A percentile compares a stretch with the other conserved stretches of the same genome.
Conservation (phyloP, 2,797 vertebrate genomes). For the Ambastaia sidthimunki region DNA sequence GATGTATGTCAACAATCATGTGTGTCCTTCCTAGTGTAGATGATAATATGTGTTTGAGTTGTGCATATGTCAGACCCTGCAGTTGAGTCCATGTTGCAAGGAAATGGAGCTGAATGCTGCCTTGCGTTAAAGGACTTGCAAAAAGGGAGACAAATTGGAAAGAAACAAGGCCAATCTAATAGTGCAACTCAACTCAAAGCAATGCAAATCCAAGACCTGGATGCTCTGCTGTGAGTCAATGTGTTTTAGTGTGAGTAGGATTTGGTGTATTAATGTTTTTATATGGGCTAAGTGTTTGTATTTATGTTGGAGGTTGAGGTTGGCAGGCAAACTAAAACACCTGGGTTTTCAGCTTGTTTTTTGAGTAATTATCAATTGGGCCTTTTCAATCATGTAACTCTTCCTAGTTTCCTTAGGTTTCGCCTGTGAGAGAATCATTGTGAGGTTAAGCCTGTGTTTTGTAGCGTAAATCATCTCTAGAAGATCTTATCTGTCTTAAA, state of each 20-base stretch:
- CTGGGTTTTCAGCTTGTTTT: conserved; percentile 49
- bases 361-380: conserved; percentile 50
- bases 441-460: conserved; percentile 34
- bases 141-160: conserved; percentile 77
- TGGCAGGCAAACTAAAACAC: conserved; percentile 52
- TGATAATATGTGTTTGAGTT: conserved; percentile 1
- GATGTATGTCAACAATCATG: conserved; percentile 2
- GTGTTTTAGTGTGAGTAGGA: conserved; percentile 52
- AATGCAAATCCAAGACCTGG: conserved; percentile 74
- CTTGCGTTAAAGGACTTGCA: conserved; percentile 67
- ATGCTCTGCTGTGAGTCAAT: conserved; percentile 75
- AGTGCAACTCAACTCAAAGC: conserved; percentile 76
- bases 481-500: conserved; percentile 19
- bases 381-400: conserved; percentile 54
- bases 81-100: conserved; percentile 72
- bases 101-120: conserved; percentile 74
- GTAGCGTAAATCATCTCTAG: conserved; percentile 19
- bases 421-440: conserved; percentile 33
- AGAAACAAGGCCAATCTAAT: conserved; percentile 77
- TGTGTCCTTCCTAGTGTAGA: background rate
- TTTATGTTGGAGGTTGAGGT: conserved; percentile 58
- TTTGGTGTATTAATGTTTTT: conserved; percentile 58
- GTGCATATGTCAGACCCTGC: conserved; percentile 67
- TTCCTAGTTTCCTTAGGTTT: conserved; percentile 41
- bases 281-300: conserved; percentile 59